phyloP scores from a whole-genome alignment of 2,797 vertebrate species.

The Poecilia wingei region DNA sequence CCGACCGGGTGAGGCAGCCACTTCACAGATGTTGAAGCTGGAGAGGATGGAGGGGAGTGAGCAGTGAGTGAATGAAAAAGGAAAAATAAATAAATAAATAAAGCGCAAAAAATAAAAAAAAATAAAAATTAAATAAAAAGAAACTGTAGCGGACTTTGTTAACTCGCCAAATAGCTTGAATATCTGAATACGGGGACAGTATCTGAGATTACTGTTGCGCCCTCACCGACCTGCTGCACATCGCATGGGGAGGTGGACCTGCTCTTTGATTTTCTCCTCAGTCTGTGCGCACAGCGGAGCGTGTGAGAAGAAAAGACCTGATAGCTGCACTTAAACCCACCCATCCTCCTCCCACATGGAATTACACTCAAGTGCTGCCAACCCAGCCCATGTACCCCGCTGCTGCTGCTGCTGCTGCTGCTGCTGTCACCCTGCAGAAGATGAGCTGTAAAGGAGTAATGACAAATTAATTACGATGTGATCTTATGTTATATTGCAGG shows the following conservation, averaged over 20 bases:
- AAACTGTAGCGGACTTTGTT: conserved; percentile 34
- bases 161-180: conserved; percentile 47
- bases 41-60: conserved; percentile 30
- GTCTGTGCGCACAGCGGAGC: conserved; percentile 58
- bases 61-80: conserved; percentile 12
- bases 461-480: conserved; percentile 13
- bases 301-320: conserved; percentile 58
- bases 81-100: not conserved
- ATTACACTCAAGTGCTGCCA: conserved; percentile 56
- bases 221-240: conserved; percentile 46
- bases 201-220: conserved; percentile 42
- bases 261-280: conserved; percentile 51
- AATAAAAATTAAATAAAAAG: not conserved
- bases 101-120: conserved; percentile 3
- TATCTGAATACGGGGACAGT: conserved; percentile 1
- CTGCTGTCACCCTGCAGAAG: conserved; percentile 35
- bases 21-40: conserved; percentile 66
- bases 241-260: conserved; percentile 51
- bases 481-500: conserved; percentile 2
- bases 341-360: conserved; percentile 74
- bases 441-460: not conserved
- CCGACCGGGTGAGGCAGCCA: conserved; percentile 70
- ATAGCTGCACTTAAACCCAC: conserved; percentile 65
- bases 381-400: conserved; percentile 45
- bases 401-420: conserved; percentile 23